Percentiles rank a stretch among this genome's conserved stretches.
Evolutionary conservation across 2,888 invertebrate genomes (phyloP).

Genomic region (Tinea semifulvella): DNA sequence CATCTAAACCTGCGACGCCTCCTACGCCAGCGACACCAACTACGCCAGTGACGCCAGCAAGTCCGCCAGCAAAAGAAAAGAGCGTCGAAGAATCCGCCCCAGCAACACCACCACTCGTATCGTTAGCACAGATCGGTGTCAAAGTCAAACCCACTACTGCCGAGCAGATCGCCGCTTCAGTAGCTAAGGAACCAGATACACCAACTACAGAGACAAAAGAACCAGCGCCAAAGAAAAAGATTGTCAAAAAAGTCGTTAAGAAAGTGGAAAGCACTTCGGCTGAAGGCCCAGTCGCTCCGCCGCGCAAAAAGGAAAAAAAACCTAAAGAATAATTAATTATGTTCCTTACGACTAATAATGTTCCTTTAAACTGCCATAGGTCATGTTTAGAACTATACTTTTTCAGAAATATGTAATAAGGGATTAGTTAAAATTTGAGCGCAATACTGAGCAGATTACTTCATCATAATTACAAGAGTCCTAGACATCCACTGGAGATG

Average conservation of each 20-base stretch:
- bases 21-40: conserved; percentile 38
- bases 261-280: conserved; percentile 40
- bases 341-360: conserved; percentile 5
- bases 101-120: conserved; percentile 63
- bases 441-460: no score
- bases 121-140: conserved; percentile 59
- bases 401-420: no score
- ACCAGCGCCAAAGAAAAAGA: conserved; percentile 41
- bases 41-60: conserved; percentile 26
- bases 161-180: conserved; percentile 50
- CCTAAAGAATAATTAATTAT: conserved; percentile 43
- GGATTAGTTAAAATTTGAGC: no score
- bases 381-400: no score
- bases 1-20: conserved; percentile 31
- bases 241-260: conserved; percentile 61
- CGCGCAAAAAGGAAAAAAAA: conserved; percentile 65
- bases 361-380: no score
- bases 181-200: conserved; percentile 24
- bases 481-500: no score
- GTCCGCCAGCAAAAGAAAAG: conserved; percentile 24
- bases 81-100: conserved; percentile 44
- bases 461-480: no score
- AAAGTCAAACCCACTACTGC: conserved; percentile 43
- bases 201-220: conserved; percentile 23
- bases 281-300: conserved; percentile 61